Evolutionary conservation across 2,888 invertebrate species (phyloP).

Genomic region (Hedya salicella): DNA sequence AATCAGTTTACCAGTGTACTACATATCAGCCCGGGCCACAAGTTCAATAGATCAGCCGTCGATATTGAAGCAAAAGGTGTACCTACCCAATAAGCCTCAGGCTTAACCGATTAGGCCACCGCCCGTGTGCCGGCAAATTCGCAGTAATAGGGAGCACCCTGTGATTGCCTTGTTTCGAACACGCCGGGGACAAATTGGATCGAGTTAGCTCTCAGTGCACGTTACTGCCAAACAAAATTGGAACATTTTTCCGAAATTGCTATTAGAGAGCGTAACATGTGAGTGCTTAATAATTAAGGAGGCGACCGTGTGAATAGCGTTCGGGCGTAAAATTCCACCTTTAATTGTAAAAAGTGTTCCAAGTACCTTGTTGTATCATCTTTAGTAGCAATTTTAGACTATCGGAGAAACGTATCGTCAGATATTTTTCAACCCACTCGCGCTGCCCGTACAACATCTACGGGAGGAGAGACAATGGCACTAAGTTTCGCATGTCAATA

Average conservation of each 20-base stretch:
- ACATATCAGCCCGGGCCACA: slow-evolving; percentile 44
- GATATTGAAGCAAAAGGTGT: slow-evolving; percentile 63
- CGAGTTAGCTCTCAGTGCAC: slow-evolving; percentile 69
- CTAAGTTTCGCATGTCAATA: too few species aligned
- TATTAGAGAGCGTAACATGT: slow-evolving; percentile 18
- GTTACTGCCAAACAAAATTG: slow-evolving; percentile 60
- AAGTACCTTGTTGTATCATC: background rate
- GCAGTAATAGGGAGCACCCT: slow-evolving; percentile 67
- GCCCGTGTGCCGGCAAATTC: slow-evolving; percentile 63
- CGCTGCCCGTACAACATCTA: too few species aligned
- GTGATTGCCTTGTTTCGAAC: slow-evolving; percentile 78
- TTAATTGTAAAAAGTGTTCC: background rate
- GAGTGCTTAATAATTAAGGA: background rate
- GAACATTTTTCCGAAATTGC: slow-evolving; percentile 37
- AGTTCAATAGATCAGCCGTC: slow-evolving; percentile 65
- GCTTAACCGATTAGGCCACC: slow-evolving; percentile 73
- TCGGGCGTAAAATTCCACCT: background rate
- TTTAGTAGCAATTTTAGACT: background rate
- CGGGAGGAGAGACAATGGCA: too few species aligned
- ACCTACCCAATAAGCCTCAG: slow-evolving; percentile 64
- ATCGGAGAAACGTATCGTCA: too few species aligned
- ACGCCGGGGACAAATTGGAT: slow-evolving; percentile 78
- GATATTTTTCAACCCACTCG: too few species aligned
- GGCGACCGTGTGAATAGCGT: background rate
- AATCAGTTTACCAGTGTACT: slow-evolving; percentile 42